phyloP scores from a whole-genome alignment of 2,113 vertebrate species.

The Excalfactoria chinensis region DNA sequence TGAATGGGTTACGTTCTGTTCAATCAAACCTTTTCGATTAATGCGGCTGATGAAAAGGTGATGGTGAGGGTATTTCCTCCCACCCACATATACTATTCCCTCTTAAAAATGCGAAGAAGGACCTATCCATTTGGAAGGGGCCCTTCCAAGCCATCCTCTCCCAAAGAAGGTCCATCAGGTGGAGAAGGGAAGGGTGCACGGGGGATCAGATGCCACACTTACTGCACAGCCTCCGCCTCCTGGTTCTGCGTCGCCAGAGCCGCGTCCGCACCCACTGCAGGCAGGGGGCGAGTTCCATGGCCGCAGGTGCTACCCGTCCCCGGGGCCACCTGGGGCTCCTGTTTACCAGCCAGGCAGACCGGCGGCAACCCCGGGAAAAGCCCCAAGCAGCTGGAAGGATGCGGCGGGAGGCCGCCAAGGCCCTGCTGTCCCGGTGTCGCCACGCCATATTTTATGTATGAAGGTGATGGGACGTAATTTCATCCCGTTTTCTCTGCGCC shows the following conservation, averaged over 20 bases:
- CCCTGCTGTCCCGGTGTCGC: slow-evolving; percentile 58
- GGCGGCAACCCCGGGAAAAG: not conserved
- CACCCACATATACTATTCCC: not conserved
- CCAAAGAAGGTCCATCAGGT: accelerated
- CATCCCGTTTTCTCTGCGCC: slow-evolving; percentile 34
- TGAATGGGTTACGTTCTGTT: not conserved
- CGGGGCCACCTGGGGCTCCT: not conserved
- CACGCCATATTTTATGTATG: slow-evolving; percentile 93
- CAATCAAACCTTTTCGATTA: not conserved
- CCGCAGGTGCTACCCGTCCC: not conserved
- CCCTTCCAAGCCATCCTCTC: not conserved
- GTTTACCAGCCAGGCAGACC: not conserved
- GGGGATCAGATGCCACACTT: slow-evolving; percentile 71
- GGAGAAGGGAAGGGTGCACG: not conserved
- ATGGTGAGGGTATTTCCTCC: accelerated
- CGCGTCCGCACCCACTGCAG: slow-evolving; percentile 86
- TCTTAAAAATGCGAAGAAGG: not conserved
- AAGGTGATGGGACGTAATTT: slow-evolving; percentile 81
- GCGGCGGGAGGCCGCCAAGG: not conserved
- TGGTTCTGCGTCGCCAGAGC: slow-evolving; percentile 82
- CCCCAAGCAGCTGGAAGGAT: not conserved
- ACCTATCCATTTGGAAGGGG: accelerated
- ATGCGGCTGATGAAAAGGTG: not conserved
- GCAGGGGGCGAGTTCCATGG: slow-evolving; percentile 88
- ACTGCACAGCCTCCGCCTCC: slow-evolving; percentile 84